Evolutionary conservation across 2,113 vertebrate species (phyloP).

Genomic region (Alexandromys fortis): DNA sequence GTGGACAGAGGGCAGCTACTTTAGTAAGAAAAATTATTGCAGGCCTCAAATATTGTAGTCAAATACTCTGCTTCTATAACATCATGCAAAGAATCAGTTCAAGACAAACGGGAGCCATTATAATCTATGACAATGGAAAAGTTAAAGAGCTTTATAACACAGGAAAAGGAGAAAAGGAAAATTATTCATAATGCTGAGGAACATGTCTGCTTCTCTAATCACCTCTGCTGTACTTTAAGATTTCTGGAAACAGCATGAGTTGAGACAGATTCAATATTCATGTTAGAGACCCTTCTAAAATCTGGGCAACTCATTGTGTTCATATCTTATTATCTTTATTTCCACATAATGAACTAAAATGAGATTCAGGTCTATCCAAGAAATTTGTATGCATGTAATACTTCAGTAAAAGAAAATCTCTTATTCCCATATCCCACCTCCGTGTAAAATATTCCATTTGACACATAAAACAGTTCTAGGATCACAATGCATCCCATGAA

Average conservation of each 20-base stretch:
- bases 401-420: not conserved
- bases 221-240: not conserved
- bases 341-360: not conserved
- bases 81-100: not conserved
- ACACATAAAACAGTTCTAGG: not conserved
- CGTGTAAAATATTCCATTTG: not conserved
- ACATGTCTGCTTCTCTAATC: not conserved
- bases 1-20: not conserved
- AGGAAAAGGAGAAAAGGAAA: not conserved
- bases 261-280: not conserved
- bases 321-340: not conserved
- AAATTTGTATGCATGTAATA: not conserved
- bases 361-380: not conserved
- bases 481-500: not conserved
- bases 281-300: not conserved
- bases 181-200: not conserved
- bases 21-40: not conserved
- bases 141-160: not conserved
- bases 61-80: not conserved
- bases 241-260: not conserved
- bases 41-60: not conserved
- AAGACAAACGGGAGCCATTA: not conserved
- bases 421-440: not conserved
- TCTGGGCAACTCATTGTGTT: not conserved
- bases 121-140: not conserved